Base-by-base conservation (phyloP, 2,797 vertebrate genomes). In the Psittacula echo region DNA sequence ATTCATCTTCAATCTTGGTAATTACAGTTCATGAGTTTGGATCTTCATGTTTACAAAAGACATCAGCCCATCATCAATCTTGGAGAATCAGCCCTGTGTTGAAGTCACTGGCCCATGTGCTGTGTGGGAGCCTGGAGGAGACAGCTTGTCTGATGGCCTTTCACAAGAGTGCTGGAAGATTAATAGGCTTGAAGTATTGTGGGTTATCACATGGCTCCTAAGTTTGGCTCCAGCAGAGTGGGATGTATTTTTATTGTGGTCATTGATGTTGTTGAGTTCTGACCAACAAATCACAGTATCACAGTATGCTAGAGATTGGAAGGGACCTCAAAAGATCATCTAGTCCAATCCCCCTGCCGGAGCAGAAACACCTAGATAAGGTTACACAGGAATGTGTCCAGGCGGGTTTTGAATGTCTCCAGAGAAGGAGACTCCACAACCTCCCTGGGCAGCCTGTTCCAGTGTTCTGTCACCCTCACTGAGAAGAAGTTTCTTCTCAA, bases 101-200 rank as follows among this genome's bases (percentile, higher is more conserved):
- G 4, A 62, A 89, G 51, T 88, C 47, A 20, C n/a, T 2, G 3
- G 15, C 44, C n/a, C 20, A 2, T 24, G 60, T 81, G 74, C 64
- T 90, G 30, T 74, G 90, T 87, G 81, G 71, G 89, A 94, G 39
- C 82, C 58, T 51, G 79, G 41, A 92, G 85, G 87, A 92, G 92
- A 74, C 81, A 4, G 1, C 2, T 23, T 93, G 90, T 90, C 89
- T 90, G 68, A 85, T 48, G 72, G 34, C 80, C 48, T 91, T 74
- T 71, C 61, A 53, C 39, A 61, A 39, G 37, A 8, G 20, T 71
- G 53, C 39, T 54, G 15, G 44, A 85, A 76, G 71, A 95, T 93
- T 47, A 79, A 68, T 64, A 84, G 73, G 42, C 14, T 29, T 82
- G 50, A 74, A 86, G 20, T 32, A 7, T 9, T 75, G 39, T 44